A percentile compares a stretch with the other conserved stretches of the same genome.
phyloP scores from a whole-genome alignment of 92 coral and sea anemone genomes.

The Meandrina meandrites region DNA sequence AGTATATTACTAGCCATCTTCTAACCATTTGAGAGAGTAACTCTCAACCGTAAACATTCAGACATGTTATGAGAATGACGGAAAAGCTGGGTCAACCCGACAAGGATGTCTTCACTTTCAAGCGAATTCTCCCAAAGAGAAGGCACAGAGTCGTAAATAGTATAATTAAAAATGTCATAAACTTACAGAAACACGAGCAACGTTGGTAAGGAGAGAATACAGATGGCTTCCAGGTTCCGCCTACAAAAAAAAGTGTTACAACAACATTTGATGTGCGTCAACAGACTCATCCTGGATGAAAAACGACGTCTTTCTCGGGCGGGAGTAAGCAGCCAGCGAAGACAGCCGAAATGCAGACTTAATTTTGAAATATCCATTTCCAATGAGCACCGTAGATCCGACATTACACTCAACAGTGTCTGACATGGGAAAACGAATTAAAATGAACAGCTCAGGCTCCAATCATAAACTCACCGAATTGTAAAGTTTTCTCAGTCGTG shows the following conservation, averaged over 20 bases:
- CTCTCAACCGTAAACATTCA: not conserved
- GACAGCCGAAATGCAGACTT: too few species aligned
- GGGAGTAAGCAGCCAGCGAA: too few species aligned
- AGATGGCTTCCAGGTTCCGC: slow-evolving; percentile 44
- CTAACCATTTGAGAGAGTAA: too few species aligned
- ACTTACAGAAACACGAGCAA: slow-evolving; percentile 40
- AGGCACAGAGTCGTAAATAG: not conserved
- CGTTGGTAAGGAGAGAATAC: slow-evolving; percentile 28
- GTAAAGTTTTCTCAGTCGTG: slow-evolving; percentile 55
- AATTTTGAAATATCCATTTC: too few species aligned
- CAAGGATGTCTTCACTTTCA: too few species aligned
- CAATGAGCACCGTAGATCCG: too few species aligned
- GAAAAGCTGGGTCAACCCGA: too few species aligned
- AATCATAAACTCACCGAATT: slow-evolving; percentile 44
- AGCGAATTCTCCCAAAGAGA: too few species aligned
- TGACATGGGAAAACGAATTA: not conserved
- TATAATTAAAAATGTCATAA: too few species aligned
- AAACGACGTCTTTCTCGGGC: too few species aligned
- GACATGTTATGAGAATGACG: not conserved
- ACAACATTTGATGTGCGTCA: not conserved
- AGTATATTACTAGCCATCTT: too few species aligned
- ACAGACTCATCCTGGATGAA: too few species aligned
- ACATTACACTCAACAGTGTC: not conserved
- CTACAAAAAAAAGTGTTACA: slow-evolving; percentile 1
- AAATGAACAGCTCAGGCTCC: not conserved